phyloP scores from a whole-genome alignment of 2,888 invertebrate species.

The Clepsis dumicolana region DNA sequence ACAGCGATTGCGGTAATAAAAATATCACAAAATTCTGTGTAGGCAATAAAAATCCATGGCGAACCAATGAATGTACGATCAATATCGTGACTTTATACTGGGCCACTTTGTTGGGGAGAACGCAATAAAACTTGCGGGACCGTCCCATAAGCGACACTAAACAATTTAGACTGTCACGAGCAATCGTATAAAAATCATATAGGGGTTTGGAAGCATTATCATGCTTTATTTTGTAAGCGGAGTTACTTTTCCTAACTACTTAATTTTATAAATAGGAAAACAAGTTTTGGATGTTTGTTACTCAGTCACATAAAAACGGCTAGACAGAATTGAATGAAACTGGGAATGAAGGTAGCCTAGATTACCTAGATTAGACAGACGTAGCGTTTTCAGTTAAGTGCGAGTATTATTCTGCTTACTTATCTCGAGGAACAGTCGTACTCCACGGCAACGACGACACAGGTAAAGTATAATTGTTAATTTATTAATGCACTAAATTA shows the following conservation, averaged over 20 bases:
- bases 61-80: slow-evolving; percentile 6
- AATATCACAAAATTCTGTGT: background rate
- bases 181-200: background rate
- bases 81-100: slow-evolving; percentile 25
- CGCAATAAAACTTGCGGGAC: slow-evolving; percentile 25
- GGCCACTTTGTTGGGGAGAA: slow-evolving; percentile 15
- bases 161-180: slow-evolving; percentile 28
- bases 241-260: background rate
- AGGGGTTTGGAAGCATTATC: slow-evolving; percentile 10
- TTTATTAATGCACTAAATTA: too few species aligned
- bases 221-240: background rate
- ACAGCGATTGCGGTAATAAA: background rate
- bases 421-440: too few species aligned
- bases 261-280: too few species aligned
- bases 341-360: too few species aligned
- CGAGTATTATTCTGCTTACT: too few species aligned
- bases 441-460: too few species aligned
- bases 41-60: slow-evolving; percentile 16
- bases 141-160: slow-evolving; percentile 26
- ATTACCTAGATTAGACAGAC: too few species aligned
- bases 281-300: too few species aligned
- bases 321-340: too few species aligned
- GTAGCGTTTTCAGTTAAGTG: too few species aligned
- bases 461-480: too few species aligned
- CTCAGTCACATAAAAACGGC: too few species aligned